Conservation (phyloP, 2,113 vertebrate genomes). For the Nycticorax nycticorax region DNA sequence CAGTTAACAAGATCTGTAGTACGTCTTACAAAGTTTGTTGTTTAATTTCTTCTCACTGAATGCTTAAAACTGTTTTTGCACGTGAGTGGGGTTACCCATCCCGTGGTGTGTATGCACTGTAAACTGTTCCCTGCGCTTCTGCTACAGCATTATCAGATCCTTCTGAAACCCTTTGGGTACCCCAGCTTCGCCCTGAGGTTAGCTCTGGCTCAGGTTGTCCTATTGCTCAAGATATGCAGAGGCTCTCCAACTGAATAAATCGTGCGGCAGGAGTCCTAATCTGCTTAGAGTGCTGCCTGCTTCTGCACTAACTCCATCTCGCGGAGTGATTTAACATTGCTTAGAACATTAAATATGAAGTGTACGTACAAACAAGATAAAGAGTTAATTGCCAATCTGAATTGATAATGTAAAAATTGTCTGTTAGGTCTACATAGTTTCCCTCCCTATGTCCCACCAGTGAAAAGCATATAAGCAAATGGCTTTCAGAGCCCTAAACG, state of each 20-base stretch:
- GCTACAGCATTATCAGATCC: background rate
- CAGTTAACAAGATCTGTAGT: background rate
- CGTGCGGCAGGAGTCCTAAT: accelerated
- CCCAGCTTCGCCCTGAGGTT: background rate
- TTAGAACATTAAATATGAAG: background rate
- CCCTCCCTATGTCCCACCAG: background rate
- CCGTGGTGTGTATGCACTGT: background rate
- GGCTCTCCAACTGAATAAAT: background rate
- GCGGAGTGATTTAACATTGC: background rate
- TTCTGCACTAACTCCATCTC: background rate
- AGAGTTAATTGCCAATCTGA: background rate
- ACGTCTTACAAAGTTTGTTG: background rate
- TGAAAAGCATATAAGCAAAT: background rate
- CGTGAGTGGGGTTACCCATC: accelerated
- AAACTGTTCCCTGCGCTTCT: background rate
- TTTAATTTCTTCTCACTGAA: background rate
- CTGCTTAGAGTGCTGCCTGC: background rate
- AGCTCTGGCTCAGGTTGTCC: background rate
- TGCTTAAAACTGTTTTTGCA: background rate
- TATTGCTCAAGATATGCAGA: background rate
- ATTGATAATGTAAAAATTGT: background rate
- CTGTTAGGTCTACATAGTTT: background rate
- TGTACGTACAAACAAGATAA: accelerated
- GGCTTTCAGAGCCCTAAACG: background rate
- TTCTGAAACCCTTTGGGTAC: background rate